These are phyloP conservation scores for Psettodes erumei DNA, from an alignment of 2,113 vertebrate species.

Conservation along the genomic window DNA sequence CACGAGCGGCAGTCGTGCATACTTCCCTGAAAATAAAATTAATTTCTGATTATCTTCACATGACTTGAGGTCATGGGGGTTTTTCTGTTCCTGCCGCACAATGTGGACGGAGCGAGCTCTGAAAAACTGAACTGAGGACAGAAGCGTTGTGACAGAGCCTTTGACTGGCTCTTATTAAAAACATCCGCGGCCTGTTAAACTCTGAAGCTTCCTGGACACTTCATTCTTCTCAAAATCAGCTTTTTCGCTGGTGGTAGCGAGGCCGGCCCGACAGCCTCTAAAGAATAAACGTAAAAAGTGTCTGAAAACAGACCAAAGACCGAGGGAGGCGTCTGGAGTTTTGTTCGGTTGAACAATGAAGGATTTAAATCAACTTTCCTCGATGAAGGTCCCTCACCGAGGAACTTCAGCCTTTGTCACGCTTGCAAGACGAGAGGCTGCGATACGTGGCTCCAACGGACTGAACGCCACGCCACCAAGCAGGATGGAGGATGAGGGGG, in stretches of 20 bases:
- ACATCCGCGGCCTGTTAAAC: background rate
- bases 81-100: background rate
- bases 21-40: background rate
- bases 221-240: conserved; percentile 23
- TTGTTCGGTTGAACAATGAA: too few species aligned
- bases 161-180: conserved; percentile 28
- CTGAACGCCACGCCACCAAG: too few species aligned
- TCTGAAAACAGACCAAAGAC: too few species aligned
- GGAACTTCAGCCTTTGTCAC: too few species aligned
- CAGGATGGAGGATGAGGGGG: too few species aligned
- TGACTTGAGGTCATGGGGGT: background rate
- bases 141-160: conserved; percentile 11
- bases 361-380: too few species aligned
- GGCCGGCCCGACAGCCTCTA: background rate
- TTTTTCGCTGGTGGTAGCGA: background rate
- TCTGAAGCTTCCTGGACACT: background rate
- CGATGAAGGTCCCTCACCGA: too few species aligned
- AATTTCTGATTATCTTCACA: background rate
- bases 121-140: background rate
- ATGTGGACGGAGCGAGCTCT: background rate
- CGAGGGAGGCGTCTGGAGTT: too few species aligned
- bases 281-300: too few species aligned
- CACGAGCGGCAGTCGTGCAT: background rate
- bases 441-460: too few species aligned
- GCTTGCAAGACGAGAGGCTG: too few species aligned